Evolutionary conservation across 2,797 vertebrate genomes (phyloP).

Genomic region (Microtus obscurus): DNA sequence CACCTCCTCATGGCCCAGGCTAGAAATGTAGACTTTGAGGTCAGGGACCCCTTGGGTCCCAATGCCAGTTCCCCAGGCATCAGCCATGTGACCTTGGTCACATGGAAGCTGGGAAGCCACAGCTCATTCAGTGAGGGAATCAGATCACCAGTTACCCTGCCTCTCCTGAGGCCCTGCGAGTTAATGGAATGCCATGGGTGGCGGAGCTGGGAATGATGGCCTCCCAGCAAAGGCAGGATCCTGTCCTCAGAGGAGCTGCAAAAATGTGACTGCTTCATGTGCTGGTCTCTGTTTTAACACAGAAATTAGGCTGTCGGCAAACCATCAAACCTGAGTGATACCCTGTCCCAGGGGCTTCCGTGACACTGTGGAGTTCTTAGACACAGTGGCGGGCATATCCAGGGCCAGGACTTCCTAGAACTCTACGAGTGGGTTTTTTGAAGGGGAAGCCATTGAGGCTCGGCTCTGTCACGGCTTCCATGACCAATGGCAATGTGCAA

Average conservation of each 20-base stretch:
- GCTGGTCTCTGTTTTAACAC: conserved; percentile 3
- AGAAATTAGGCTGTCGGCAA: not conserved
- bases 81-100: not conserved
- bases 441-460: not conserved
- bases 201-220: not conserved
- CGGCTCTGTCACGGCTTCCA: not conserved
- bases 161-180: not conserved
- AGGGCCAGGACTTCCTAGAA: not conserved
- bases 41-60: not conserved
- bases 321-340: not conserved
- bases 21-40: not conserved
- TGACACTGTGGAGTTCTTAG: not conserved
- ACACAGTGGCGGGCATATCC: not conserved
- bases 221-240: not conserved
- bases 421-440: not conserved
- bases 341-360: not conserved
- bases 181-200: not conserved
- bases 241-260: not conserved
- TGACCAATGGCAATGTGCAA: not conserved
- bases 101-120: not conserved
- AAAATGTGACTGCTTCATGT: not conserved
- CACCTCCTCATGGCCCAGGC: not conserved
- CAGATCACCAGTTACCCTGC: not conserved
- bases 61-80: not conserved
- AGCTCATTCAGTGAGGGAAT: not conserved